Conservation (phyloP, 1,140 invertebrate species). For the Trichonephila clavata region DNA sequence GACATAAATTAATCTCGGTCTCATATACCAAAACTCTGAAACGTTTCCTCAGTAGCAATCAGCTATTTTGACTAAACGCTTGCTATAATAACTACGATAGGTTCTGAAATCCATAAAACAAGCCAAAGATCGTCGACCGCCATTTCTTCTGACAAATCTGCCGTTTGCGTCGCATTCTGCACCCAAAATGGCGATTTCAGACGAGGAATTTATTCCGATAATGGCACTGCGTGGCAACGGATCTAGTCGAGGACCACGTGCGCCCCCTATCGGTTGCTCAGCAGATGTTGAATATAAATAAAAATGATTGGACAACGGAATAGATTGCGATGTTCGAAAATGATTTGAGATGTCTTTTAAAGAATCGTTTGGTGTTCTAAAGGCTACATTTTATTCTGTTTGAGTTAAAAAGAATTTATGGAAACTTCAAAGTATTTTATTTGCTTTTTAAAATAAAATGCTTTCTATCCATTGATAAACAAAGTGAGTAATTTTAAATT, state of each 20-base stretch:
- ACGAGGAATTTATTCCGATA: constrained; percentile 70
- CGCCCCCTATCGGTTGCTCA: constrained; percentile 16
- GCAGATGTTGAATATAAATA: neutral
- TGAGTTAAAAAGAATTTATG: neutral
- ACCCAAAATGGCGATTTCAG: constrained; percentile 63
- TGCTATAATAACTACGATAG: neutral
- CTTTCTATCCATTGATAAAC: neutral
- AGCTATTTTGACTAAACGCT: constrained; percentile 22
- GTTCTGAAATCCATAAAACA: constrained; percentile 37
- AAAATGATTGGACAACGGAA: neutral
- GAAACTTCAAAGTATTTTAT: neutral
- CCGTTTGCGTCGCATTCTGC: constrained; percentile 60
- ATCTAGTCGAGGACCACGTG: neutral
- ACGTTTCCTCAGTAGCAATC: neutral
- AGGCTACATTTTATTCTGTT: neutral
- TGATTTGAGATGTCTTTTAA: neutral
- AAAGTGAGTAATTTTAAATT: too few relatives aligned
- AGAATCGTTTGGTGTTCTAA: neutral
- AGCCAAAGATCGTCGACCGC: neutral
- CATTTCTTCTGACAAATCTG: constrained; percentile 63
- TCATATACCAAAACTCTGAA: neutral
- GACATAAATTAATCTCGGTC: too few relatives aligned
- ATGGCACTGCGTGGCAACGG: constrained; percentile 60
- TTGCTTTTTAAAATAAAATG: neutral
- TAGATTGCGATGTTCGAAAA: constrained; percentile 16